Conservation (phyloP, 2,888 invertebrate species). For the Gibbula magus region DNA sequence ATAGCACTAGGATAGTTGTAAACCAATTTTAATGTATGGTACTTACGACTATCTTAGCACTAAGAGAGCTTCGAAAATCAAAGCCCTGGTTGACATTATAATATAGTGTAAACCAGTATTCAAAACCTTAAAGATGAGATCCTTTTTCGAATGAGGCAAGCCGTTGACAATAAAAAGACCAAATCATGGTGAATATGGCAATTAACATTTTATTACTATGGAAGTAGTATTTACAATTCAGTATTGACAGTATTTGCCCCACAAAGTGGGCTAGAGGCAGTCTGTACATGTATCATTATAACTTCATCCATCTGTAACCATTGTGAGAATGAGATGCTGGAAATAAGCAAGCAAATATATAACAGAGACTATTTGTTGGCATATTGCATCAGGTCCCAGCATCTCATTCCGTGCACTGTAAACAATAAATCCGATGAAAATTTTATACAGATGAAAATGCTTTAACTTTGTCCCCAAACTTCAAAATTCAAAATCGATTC, state of each 20-base stretch:
- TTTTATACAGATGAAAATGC: slow-evolving; percentile 19
- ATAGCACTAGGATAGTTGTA: too few species aligned
- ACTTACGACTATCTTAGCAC: too few species aligned
- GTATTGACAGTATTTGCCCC: slow-evolving; percentile 4
- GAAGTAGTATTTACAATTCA: slow-evolving; percentile 27
- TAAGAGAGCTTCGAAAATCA: too few species aligned
- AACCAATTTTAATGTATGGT: too few species aligned
- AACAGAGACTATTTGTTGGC: slow-evolving; percentile 16
- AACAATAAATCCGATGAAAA: background rate
- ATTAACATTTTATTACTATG: slow-evolving; percentile 25
- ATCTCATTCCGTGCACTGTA: slow-evolving; percentile 13
- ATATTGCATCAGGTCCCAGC: slow-evolving; percentile 26
- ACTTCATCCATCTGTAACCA: background rate
- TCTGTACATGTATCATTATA: slow-evolving; percentile 6
- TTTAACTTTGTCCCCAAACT: slow-evolving; percentile 16
- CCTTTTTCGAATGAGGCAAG: too few species aligned
- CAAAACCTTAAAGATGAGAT: too few species aligned
- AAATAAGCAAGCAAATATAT: slow-evolving; percentile 12
- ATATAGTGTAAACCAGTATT: too few species aligned
- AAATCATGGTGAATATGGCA: background rate
- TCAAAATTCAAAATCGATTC: background rate
- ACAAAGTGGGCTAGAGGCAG: slow-evolving; percentile 4
- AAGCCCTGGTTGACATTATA: too few species aligned
- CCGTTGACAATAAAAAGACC: background rate
- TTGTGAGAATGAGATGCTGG: slow-evolving; percentile 13